phyloP scores from a whole-genome alignment of 2,888 invertebrate genomes.

The Xestia sexstrigata region DNA sequence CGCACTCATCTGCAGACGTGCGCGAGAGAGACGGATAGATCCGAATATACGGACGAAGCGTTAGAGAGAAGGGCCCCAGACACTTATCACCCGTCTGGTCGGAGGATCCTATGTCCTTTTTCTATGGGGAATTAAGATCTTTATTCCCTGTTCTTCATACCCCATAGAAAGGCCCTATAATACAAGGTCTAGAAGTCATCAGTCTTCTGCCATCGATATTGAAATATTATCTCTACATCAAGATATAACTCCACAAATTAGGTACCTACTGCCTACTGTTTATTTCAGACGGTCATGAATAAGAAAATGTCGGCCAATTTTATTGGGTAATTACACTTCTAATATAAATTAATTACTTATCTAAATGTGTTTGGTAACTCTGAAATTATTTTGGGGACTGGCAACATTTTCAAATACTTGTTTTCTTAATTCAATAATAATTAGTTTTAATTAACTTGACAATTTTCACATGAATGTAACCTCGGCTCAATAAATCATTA shows the following conservation, averaged over 20 bases:
- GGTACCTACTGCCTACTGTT: neutral
- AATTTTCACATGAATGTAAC: conserved; percentile 15
- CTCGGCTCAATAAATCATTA: conserved; percentile 17
- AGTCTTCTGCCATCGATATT: neutral
- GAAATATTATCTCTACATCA: neutral
- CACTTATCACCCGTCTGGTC: neutral
- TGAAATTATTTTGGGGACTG: conserved; percentile 8
- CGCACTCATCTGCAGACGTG: too few relatives aligned
- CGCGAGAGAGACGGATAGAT: too few relatives aligned
- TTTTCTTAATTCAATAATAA: neutral
- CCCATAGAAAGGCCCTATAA: neutral
- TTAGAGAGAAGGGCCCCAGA: too few relatives aligned
- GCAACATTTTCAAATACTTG: neutral
- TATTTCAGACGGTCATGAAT: neutral
- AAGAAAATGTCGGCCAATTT: conserved; percentile 10
- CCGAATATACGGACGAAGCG: too few relatives aligned
- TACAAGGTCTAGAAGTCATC: neutral
- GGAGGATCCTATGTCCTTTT: neutral
- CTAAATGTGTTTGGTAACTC: neutral
- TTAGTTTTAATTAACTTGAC: conserved; percentile 16
- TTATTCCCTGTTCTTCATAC: neutral
- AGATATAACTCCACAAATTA: neutral
- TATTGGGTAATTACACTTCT: conserved; percentile 14
- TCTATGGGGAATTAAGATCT: neutral
- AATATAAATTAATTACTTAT: conserved; percentile 18